A percentile compares a stretch with the other conserved stretches of the same genome.
Conservation (phyloP, 2,113 vertebrate species). For the Epinephelus fuscoguttatus region DNA sequence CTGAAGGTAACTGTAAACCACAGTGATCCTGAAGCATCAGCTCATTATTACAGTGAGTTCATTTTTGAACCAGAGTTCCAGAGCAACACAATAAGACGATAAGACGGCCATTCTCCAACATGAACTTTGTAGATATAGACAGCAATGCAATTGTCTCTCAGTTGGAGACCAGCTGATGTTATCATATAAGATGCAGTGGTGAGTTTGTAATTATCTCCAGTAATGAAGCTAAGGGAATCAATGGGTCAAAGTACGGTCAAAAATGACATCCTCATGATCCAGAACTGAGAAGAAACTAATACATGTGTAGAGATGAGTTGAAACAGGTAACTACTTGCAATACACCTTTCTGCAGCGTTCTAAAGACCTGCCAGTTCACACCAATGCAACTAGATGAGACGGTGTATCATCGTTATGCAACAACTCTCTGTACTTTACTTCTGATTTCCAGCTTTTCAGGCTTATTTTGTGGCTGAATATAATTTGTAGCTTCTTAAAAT, state of each 20-base stretch:
- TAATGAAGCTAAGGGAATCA: constrained; percentile 41
- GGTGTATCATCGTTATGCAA: too few relatives aligned
- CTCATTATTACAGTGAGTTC: constrained; percentile 7
- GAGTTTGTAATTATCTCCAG: constrained; percentile 56
- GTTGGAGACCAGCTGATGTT: constrained; percentile 36
- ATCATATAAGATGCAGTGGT: constrained; percentile 46
- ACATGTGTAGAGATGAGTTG: too few relatives aligned
- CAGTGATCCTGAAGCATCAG: not conserved
- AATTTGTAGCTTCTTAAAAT: too few relatives aligned
- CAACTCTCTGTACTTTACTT: too few relatives aligned
- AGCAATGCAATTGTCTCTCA: constrained; percentile 1
- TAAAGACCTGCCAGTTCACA: too few relatives aligned
- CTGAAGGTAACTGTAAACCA: not conserved
- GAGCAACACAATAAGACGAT: constrained; percentile 11
- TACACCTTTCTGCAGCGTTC: too few relatives aligned
- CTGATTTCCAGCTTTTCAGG: too few relatives aligned
- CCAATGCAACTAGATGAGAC: too few relatives aligned
- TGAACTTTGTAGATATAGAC: constrained; percentile 26
- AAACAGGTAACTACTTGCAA: too few relatives aligned
- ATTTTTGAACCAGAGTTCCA: not conserved
- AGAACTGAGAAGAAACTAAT: not conserved
- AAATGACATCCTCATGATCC: constrained; percentile 17
- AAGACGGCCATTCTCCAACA: not conserved
- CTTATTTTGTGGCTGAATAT: too few relatives aligned
- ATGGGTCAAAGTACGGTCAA: constrained; percentile 18